A percentile compares a stretch with the other conserved stretches of the same genome.
Conservation (phyloP, 2,888 invertebrate genomes). For the Eupelmus urozonus region DNA sequence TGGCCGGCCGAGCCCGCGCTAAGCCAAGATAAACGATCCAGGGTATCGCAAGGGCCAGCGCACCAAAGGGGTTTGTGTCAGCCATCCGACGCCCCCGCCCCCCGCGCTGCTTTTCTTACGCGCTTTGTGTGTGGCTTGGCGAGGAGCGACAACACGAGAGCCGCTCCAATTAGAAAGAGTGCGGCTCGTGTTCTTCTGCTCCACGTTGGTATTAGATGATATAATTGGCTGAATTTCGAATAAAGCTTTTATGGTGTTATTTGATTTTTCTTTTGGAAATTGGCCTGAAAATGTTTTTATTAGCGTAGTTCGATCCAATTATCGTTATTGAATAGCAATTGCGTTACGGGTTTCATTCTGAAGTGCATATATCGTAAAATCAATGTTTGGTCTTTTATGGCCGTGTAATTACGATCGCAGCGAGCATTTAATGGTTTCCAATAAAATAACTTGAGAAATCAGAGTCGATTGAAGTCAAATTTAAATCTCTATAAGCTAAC, state of each 20-base stretch:
- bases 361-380: not conserved
- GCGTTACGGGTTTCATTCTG: not conserved
- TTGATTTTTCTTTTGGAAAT: not conserved
- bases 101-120: slow-evolving; percentile 40
- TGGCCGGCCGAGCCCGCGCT: slow-evolving; percentile 22
- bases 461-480: not conserved
- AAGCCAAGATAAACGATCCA: slow-evolving; percentile 57
- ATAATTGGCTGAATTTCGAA: not conserved
- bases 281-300: not conserved
- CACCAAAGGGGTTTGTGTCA: not conserved
- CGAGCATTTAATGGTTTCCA: slow-evolving; percentile 19
- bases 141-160: too few relatives aligned
- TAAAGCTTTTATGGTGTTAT: not conserved
- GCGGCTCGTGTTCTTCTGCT: not conserved
- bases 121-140: too few relatives aligned
- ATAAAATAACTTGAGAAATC: slow-evolving; percentile 4
- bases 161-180: slow-evolving; percentile 61
- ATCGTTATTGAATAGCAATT: slow-evolving; percentile 5
- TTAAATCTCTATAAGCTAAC: too few relatives aligned
- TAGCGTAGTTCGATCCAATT: slow-evolving; percentile 1
- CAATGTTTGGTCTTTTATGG: slow-evolving; percentile 18
- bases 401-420: slow-evolving; percentile 1
- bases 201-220: too few relatives aligned
- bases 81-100: too few relatives aligned
- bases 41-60: slow-evolving; percentile 10